Percentiles rank a stretch among this genome's conserved stretches.
These are phyloP conservation scores for Notiomystis cincta DNA, from an alignment of 2,113 vertebrate genomes.

Conservation along the genomic window DNA sequence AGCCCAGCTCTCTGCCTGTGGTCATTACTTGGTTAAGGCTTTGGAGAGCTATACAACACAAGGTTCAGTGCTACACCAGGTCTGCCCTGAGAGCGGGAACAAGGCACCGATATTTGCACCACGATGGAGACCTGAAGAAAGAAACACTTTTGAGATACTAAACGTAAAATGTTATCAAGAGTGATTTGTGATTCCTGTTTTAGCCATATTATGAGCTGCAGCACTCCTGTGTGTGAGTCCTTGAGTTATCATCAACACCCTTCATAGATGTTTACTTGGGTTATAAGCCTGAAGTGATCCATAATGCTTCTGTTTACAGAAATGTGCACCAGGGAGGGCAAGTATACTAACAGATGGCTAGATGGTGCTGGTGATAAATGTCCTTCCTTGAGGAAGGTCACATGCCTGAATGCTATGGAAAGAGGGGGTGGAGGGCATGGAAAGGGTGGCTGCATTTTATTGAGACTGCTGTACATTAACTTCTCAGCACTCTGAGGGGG, in stretches of 20 bases:
- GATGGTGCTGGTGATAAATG: constrained; percentile 45
- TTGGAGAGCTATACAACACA: not conserved
- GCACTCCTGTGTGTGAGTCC: not conserved
- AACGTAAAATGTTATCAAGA: not conserved
- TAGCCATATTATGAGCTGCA: not conserved
- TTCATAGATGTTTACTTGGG: constrained; percentile 47
- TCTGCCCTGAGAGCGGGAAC: not conserved
- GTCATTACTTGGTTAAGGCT: not conserved
- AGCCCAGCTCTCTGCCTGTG: not conserved
- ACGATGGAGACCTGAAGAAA: not conserved
- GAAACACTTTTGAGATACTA: not conserved
- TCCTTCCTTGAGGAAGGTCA: constrained; percentile 28
- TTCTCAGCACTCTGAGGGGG: not conserved
- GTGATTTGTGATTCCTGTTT: constrained; percentile 20
- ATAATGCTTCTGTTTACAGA: constrained; percentile 45
- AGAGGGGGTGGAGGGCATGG: not conserved
- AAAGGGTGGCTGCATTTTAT: not conserved
- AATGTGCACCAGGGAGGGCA: not conserved
- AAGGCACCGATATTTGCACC: not conserved
- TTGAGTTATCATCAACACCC: constrained; percentile 48
- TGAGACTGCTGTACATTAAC: not conserved
- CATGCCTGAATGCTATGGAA: constrained; percentile 2
- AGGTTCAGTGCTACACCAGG: not conserved
- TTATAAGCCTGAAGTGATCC: constrained; percentile 41
- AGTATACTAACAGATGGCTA: constrained; percentile 13